Evolutionary conservation across 2,888 invertebrate species (phyloP), one percentile per base, ranked within the genome.

Genomic region (Blastobasis adustella): DNA sequence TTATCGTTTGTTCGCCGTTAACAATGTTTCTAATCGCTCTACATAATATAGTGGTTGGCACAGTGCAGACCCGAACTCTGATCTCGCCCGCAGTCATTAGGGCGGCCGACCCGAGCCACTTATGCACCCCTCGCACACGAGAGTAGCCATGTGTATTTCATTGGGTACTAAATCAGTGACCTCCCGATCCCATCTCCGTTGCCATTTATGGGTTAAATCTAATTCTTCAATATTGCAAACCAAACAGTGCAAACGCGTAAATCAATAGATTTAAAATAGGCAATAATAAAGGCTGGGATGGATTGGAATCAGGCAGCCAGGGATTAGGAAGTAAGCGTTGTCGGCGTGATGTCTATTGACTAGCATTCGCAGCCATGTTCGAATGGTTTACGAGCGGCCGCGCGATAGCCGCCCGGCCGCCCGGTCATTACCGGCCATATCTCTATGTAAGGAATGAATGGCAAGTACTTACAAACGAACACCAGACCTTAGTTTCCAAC

Each of bases 381-480:
- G 72, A 82, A 83, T 75, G 73, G 79, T 86, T 86, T 86, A 86
- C 81, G 86, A 85, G 81, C 83, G 78, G 66, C 75, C 73, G 71
- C 73, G 76, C 83, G 85, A 84, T 83, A 83, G 79, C 79, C 71
- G 73, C 67, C 72, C 74, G 72, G 63, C 76, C 71, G 69, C 70
- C 73, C 72, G 72, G 77, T 83, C 85, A 82, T 86, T 85, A 84
- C 77, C 73, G 71, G 69, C 79, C 79, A 85, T 86, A 85, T 82
- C 84, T 83, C 81, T 82, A 73, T 78, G 82, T 76, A 71, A 70
- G 75, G 78, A 80, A 84, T 83, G 86, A 84, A 84, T 84, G 79
- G 82, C 74, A 76, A 80, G 76, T 74, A 75, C 76, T 80, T 73
- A 77, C 81, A 76, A 74, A 75, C 76, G 63, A 76, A 78, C 74